Percentiles rank a stretch among this genome's conserved stretches.
Conservation (phyloP, 2,888 invertebrate genomes). For the Mylabris sibirica region DNA sequence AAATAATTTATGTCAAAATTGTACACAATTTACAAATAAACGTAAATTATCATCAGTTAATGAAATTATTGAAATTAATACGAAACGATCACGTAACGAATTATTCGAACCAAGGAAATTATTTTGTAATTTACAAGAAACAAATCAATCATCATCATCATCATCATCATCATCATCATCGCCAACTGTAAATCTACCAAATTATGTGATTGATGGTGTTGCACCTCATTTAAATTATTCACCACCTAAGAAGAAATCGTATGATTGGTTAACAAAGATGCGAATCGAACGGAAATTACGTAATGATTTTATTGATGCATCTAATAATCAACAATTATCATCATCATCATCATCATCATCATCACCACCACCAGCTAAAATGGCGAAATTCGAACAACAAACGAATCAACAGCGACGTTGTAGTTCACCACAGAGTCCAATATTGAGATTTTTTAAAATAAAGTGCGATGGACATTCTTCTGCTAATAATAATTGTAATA, state of each 20-base stretch:
- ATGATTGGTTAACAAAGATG: conserved; percentile 77
- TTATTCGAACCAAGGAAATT: conserved; percentile 60
- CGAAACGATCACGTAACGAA: conserved; percentile 61
- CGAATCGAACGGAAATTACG: conserved; percentile 64
- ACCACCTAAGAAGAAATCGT: conserved; percentile 71
- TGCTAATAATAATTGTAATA: not conserved
- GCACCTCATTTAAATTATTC: conserved; percentile 80
- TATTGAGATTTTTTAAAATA: conserved; percentile 54
- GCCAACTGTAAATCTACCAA: conserved; percentile 76
- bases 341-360: conserved; percentile 34
- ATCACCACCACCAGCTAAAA: conserved; percentile 46
- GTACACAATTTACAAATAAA: conserved; percentile 50
- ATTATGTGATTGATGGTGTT: conserved; percentile 78
- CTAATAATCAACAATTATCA: not conserved
- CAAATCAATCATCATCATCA: conserved; percentile 21
- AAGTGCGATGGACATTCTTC: conserved; percentile 33
- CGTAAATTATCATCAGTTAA: conserved; percentile 39
- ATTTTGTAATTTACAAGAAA: conserved; percentile 58
- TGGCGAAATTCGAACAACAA: conserved; percentile 44
- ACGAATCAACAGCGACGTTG: conserved; percentile 36
- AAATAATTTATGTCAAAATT: conserved; percentile 47
- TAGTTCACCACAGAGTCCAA: conserved; percentile 46
- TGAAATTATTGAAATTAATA: not conserved
- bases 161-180: conserved; percentile 57
- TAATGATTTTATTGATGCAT: conserved; percentile 47